Conservation (phyloP, 2,113 vertebrate species). For the Cyprinodon variegatus region DNA sequence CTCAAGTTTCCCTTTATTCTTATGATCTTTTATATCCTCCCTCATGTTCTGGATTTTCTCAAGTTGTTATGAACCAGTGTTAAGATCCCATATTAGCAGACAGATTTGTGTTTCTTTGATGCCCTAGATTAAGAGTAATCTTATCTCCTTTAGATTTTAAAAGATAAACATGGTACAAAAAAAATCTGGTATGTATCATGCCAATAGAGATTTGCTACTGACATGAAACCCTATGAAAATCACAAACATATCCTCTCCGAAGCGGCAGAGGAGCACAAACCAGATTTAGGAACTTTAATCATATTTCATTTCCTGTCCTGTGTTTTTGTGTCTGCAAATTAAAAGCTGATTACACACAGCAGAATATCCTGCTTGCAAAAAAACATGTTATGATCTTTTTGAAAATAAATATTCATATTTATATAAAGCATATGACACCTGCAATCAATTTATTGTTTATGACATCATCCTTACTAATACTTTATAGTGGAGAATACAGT, state of each 20-base stretch:
- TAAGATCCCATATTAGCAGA: slow-evolving; percentile 75
- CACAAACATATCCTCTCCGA: slow-evolving; percentile 15
- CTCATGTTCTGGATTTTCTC: slow-evolving; percentile 69
- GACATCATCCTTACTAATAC: slow-evolving; percentile 6
- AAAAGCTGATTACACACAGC: neutral
- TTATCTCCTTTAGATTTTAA: slow-evolving; percentile 65
- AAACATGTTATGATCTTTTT: slow-evolving; percentile 36
- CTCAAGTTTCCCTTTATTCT: slow-evolving; percentile 18
- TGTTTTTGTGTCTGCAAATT: neutral
- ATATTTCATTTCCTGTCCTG: neutral
- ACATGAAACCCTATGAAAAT: slow-evolving; percentile 15
- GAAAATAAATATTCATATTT: slow-evolving; percentile 16
- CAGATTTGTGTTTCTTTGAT: slow-evolving; percentile 75
- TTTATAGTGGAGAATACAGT: slow-evolving; percentile 1
- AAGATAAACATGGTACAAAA: slow-evolving; percentile 53
- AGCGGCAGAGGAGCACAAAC: neutral
- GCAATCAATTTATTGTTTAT: slow-evolving; percentile 22
- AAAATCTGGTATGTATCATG: slow-evolving; percentile 56
- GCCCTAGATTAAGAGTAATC: slow-evolving; percentile 71
- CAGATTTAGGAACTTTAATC: neutral
- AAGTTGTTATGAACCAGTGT: slow-evolving; percentile 75
- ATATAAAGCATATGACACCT: slow-evolving; percentile 28
- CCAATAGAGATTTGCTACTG: slow-evolving; percentile 40
- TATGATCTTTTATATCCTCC: slow-evolving; percentile 36
- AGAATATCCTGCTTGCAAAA: neutral